Percentiles rank a stretch among this genome's conserved stretches.
Evolutionary conservation across 1,140 invertebrate genomes (phyloP).

Genomic region (Euwallacea fornicatus): DNA sequence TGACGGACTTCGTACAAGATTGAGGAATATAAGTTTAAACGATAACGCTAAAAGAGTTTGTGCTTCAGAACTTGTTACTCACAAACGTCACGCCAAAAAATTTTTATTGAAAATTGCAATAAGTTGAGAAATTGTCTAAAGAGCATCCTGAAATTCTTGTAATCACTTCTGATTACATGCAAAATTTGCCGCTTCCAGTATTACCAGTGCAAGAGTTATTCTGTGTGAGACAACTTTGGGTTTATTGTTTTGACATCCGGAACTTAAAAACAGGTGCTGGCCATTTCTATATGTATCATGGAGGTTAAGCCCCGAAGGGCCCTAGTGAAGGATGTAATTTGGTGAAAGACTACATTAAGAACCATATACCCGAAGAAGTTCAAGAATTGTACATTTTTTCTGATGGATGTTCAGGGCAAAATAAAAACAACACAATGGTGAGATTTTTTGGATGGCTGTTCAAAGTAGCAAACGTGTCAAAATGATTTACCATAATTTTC

Average conservation of each 20-base stretch:
- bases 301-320: slow-evolving; percentile 26
- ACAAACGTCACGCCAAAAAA: slow-evolving; percentile 45
- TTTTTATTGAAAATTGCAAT: slow-evolving; percentile 45
- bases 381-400: slow-evolving; percentile 44
- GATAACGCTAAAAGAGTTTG: slow-evolving; percentile 44
- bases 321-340: slow-evolving; percentile 29
- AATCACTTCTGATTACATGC: slow-evolving; percentile 50
- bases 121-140: slow-evolving; percentile 37
- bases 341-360: slow-evolving; percentile 20
- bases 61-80: too few relatives aligned
- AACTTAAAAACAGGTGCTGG: slow-evolving; percentile 42
- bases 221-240: slow-evolving; percentile 47
- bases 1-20: slow-evolving; percentile 36
- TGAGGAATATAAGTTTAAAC: slow-evolving; percentile 25
- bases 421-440: not conserved
- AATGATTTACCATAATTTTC: too few relatives aligned
- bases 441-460: too few relatives aligned
- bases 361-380: slow-evolving; percentile 24
- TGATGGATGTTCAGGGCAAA: slow-evolving; percentile 32
- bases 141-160: slow-evolving; percentile 32
- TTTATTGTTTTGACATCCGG: slow-evolving; percentile 47
- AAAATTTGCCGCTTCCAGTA: slow-evolving; percentile 45
- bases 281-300: slow-evolving; percentile 43
- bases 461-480: too few relatives aligned
- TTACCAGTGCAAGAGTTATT: slow-evolving; percentile 33